Conservation (phyloP, 1,140 invertebrate genomes). For the Aricia agestis region DNA sequence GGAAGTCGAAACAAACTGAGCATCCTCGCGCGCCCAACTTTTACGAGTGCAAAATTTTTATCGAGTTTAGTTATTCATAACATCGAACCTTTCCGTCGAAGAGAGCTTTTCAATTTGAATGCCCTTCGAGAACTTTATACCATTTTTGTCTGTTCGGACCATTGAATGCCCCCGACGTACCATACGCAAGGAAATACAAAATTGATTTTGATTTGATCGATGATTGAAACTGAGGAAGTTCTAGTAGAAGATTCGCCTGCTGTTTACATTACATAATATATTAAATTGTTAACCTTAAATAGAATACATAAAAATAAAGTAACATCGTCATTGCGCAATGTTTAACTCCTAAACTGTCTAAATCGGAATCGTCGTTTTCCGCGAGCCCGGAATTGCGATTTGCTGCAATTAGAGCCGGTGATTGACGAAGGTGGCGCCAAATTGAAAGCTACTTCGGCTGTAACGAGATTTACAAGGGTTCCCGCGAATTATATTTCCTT, state of each 20-base stretch:
- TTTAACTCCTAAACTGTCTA: neutral
- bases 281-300: too few relatives aligned
- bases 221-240: too few relatives aligned
- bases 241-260: too few relatives aligned
- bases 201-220: too few relatives aligned
- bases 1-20: constrained; percentile 9
- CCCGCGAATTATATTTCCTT: neutral
- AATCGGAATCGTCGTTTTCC: neutral
- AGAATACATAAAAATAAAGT: too few relatives aligned
- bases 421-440: neutral
- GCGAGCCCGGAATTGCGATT: neutral
- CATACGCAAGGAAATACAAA: neutral
- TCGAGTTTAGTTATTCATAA: constrained; percentile 52
- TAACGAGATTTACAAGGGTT: neutral
- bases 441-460: neutral
- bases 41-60: constrained; percentile 50
- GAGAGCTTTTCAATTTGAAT: constrained; percentile 49
- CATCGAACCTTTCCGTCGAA: constrained; percentile 28
- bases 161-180: constrained; percentile 2
- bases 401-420: neutral
- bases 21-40: constrained; percentile 23
- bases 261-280: too few relatives aligned
- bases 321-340: neutral
- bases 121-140: constrained; percentile 46
- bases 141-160: constrained; percentile 40